Conservation (phyloP, 2,888 invertebrate genomes). For the Microctonus brassicae region DNA sequence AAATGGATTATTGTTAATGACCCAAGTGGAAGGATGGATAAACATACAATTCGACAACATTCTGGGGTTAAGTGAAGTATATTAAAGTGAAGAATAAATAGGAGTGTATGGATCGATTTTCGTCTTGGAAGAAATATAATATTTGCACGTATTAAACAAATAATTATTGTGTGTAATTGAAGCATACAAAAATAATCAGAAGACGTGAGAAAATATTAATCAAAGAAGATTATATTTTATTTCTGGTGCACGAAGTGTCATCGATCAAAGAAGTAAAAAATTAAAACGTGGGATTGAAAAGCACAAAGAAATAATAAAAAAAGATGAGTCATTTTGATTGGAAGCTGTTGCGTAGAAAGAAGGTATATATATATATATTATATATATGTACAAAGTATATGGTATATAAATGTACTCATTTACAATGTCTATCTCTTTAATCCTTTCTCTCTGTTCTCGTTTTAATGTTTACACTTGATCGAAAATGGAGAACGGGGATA, state of each 20-base stretch:
- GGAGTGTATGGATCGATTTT: slow-evolving; percentile 13
- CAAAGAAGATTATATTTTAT: slow-evolving; percentile 1
- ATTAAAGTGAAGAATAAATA: neutral
- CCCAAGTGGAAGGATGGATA: slow-evolving; percentile 27
- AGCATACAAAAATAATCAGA: neutral
- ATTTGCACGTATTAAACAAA: neutral
- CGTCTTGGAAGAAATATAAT: neutral
- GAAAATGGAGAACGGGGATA: slow-evolving; percentile 11
- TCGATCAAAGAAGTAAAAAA: neutral
- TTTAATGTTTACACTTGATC: slow-evolving; percentile 24
- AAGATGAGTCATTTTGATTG: slow-evolving; percentile 69
- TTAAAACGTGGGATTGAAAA: neutral
- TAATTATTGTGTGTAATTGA: too few relatives aligned
- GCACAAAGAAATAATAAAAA: slow-evolving; percentile 31
- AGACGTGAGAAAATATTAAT: neutral
- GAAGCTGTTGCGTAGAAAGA: slow-evolving; percentile 67
- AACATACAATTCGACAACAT: slow-evolving; percentile 23
- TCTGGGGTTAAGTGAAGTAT: slow-evolving; percentile 3
- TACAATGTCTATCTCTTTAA: slow-evolving; percentile 10
- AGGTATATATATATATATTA: slow-evolving; percentile 62
- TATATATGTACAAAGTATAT: too few relatives aligned
- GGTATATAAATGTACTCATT: slow-evolving; percentile 16
- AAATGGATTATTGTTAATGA: slow-evolving; percentile 15
- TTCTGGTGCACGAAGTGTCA: neutral
- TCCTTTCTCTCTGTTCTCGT: slow-evolving; percentile 31